Evolutionary conservation across 2,113 vertebrate species (phyloP).

Genomic region (Hippocampus guttulatus): DNA sequence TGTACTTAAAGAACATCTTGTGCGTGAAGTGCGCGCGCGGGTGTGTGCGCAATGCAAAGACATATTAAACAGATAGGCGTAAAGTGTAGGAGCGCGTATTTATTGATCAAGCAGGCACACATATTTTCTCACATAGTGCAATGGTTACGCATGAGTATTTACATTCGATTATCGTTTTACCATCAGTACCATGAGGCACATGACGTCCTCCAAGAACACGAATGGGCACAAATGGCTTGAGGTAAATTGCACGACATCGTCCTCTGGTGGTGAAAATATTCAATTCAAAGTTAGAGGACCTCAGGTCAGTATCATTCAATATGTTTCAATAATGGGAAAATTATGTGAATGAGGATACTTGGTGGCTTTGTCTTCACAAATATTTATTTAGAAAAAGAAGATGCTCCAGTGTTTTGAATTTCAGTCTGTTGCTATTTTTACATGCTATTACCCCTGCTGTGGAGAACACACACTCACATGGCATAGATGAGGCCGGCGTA

Average conservation of each 20-base stretch:
- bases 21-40: neutral
- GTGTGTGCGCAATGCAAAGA: neutral
- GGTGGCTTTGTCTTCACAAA: no score
- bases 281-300: no score
- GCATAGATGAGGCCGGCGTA: no score
- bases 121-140: neutral
- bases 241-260: constrained; percentile 20
- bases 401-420: no score
- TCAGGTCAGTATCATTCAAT: no score
- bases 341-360: no score
- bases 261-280: constrained; percentile 23
- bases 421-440: no score
- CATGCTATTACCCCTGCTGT: no score
- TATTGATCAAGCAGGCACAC: neutral
- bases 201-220: neutral
- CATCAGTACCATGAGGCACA: neutral
- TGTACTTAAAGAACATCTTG: neutral
- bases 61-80: neutral
- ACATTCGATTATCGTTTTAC: neutral
- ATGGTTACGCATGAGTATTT: neutral
- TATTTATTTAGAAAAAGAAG: no score
- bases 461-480: no score
- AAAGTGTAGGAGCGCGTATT: neutral
- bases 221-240: neutral
- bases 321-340: no score